phyloP scores from a whole-genome alignment of 1,140 invertebrate genomes.

The Drosophila navojoa region DNA sequence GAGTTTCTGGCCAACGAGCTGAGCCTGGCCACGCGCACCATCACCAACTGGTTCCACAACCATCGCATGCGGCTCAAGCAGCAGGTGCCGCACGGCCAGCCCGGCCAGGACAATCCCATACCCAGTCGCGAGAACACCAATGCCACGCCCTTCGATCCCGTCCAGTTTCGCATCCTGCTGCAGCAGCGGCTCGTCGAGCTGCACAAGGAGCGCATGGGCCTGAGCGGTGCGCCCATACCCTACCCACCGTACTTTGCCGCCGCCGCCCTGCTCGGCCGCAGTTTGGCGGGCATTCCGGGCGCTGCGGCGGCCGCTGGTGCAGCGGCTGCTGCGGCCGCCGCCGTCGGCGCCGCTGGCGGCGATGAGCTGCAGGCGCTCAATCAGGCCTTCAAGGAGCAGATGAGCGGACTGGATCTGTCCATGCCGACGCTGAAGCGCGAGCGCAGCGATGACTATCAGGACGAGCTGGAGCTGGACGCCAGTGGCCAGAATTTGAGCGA shows the following conservation, averaged over 20 bases:
- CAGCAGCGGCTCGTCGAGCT: slow-evolving; percentile 94
- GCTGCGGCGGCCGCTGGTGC: slow-evolving; percentile 85
- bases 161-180: slow-evolving; percentile 93
- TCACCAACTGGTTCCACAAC: slow-evolving; percentile 99
- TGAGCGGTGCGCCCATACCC: slow-evolving; percentile 88
- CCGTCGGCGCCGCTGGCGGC: slow-evolving; percentile 75
- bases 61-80: slow-evolving; percentile 99
- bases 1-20: slow-evolving; percentile 97
- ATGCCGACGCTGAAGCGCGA: slow-evolving; percentile 91
- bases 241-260: slow-evolving; percentile 91
- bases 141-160: slow-evolving; percentile 92
- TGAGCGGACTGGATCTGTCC: slow-evolving; percentile 91
- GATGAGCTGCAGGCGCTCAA: slow-evolving; percentile 85
- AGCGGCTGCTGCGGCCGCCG: slow-evolving; percentile 79
- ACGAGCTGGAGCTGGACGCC: slow-evolving; percentile 86
- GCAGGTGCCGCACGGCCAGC: slow-evolving; percentile 89
- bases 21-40: slow-evolving; percentile 96
- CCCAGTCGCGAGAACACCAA: slow-evolving; percentile 88
- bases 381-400: slow-evolving; percentile 90
- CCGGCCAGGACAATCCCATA: slow-evolving; percentile 86
- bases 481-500: slow-evolving; percentile 91
- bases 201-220: slow-evolving; percentile 91
- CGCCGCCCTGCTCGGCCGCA: slow-evolving; percentile 88
- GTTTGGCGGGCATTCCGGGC: slow-evolving; percentile 84
- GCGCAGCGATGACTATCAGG: slow-evolving; percentile 88